Evolutionary conservation across 2,888 invertebrate species (phyloP).

Genomic region (Adineta ricciae): DNA sequence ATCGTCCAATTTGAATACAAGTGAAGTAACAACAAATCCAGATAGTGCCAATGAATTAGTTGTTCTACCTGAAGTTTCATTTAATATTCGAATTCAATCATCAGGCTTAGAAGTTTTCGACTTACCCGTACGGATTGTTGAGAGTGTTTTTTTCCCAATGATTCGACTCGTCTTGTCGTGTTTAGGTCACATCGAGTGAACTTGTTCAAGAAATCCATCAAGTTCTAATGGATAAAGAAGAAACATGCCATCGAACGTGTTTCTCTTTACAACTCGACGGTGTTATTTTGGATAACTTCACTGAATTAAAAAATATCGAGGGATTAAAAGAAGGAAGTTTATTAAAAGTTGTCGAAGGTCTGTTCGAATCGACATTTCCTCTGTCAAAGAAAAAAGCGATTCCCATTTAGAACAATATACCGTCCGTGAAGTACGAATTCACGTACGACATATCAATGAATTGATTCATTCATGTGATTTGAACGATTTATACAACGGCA

Average conservation of each 20-base stretch:
- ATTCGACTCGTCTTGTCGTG: no score
- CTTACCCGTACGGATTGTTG: slow-evolving; percentile 16
- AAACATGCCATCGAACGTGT: slow-evolving; percentile 94
- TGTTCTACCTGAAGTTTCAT: slow-evolving; percentile 28
- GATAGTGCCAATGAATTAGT: slow-evolving; percentile 28
- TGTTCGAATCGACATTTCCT: not conserved
- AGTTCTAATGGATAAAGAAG: slow-evolving; percentile 90
- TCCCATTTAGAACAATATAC: slow-evolving; percentile 69
- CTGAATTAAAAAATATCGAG: slow-evolving; percentile 89
- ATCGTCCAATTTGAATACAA: not conserved
- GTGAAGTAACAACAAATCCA: not conserved
- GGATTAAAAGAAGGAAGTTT: slow-evolving; percentile 55
- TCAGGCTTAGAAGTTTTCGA: slow-evolving; percentile 29
- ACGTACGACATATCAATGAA: slow-evolving; percentile 90
- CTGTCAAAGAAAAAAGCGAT: not conserved
- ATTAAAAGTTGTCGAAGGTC: slow-evolving; percentile 64
- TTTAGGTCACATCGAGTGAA: slow-evolving; percentile 49
- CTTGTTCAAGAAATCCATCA: slow-evolving; percentile 94
- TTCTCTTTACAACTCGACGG: slow-evolving; percentile 90
- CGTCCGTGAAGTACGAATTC: slow-evolving; percentile 91
- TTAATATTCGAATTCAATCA: slow-evolving; percentile 27
- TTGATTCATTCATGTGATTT: slow-evolving; percentile 49
- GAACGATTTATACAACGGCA: slow-evolving; percentile 30
- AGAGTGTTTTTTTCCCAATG: no score
- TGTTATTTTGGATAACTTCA: slow-evolving; percentile 78